Conservation (phyloP, 2,113 vertebrate genomes). For the human region DNA sequence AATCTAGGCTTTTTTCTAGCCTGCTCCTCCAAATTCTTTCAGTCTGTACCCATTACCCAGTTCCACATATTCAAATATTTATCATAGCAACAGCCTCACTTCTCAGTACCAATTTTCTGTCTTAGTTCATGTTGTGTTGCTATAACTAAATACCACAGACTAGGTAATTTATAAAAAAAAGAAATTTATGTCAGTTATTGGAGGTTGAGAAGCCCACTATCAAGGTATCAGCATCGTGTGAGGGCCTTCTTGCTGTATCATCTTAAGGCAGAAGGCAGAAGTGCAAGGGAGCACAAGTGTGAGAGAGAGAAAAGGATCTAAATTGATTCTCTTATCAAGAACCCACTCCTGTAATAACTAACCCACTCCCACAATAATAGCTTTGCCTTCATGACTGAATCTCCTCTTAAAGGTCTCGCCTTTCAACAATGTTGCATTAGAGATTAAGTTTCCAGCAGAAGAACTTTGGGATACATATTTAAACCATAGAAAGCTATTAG, state of each 20-base stretch:
- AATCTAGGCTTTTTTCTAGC: background rate
- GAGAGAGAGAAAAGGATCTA: background rate
- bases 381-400: background rate
- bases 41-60: background rate
- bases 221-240: background rate
- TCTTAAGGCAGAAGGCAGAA: background rate
- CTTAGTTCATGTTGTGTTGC: background rate
- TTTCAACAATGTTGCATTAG: background rate
- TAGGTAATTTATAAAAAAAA: background rate
- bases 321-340: background rate
- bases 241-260: background rate
- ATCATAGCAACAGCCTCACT: background rate
- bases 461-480: background rate
- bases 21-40: background rate
- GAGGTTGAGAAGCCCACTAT: background rate
- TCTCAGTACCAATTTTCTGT: background rate
- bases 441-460: background rate
- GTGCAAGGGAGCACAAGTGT: background rate
- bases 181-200: background rate
- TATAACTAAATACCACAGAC: background rate
- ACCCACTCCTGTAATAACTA: background rate
- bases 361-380: background rate
- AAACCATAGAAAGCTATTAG: background rate
- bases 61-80: background rate
- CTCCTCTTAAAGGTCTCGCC: background rate